Evolutionary conservation across 2,113 vertebrate species (phyloP).

Genomic region (Budorcas taxicolor): DNA sequence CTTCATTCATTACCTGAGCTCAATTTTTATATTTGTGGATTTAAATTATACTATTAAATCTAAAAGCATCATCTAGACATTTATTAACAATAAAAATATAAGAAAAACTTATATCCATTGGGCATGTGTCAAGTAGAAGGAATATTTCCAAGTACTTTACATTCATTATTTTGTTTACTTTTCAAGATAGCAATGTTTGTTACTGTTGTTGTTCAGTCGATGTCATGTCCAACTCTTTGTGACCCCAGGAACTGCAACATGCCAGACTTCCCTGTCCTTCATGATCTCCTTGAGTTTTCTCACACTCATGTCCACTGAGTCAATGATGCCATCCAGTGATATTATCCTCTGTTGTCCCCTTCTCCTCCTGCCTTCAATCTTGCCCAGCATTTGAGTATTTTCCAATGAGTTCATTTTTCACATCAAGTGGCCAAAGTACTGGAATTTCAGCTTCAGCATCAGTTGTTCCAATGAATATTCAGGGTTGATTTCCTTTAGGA

Average conservation of each 20-base stretch:
- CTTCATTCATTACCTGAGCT: not conserved
- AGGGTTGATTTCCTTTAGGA: not conserved
- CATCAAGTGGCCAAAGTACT: not conserved
- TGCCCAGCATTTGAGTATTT: not conserved
- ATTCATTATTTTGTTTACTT: not conserved
- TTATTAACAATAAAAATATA: not conserved
- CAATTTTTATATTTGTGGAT: not conserved
- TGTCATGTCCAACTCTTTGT: not conserved
- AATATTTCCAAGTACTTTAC: not conserved
- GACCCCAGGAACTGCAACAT: not conserved
- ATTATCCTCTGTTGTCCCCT: not conserved
- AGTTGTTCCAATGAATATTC: not conserved
- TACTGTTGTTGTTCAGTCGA: not conserved
- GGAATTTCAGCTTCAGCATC: not conserved
- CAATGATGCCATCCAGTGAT: not conserved
- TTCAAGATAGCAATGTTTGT: not conserved
- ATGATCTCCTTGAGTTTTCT: not conserved
- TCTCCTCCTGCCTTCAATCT: not conserved
- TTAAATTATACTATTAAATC: not conserved
- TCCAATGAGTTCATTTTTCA: not conserved
- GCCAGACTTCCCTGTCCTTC: not conserved
- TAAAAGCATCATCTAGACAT: not conserved
- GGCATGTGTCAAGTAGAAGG: not conserved
- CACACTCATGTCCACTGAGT: not conserved
- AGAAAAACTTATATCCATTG: not conserved